These are phyloP conservation scores for Glossophaga mutica DNA, from an alignment of 2,797 vertebrate genomes.

Conservation along the genomic window DNA sequence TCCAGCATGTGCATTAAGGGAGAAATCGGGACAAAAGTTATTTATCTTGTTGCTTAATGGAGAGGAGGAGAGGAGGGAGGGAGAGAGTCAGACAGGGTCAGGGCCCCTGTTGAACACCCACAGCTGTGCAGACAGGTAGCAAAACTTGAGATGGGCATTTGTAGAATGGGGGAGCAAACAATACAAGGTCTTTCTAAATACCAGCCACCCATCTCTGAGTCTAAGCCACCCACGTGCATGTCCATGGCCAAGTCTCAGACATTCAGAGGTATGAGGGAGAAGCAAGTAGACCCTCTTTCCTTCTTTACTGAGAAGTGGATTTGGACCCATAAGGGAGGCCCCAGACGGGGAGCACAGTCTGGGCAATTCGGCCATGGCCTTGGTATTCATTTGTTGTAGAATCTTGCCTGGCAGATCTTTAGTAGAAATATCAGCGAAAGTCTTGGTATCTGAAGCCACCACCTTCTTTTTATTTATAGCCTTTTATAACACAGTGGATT, in stretches of 20 bases:
- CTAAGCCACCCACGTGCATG: not conserved
- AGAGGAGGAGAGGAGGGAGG: not conserved
- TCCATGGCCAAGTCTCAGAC: not conserved
- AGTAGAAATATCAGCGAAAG: not conserved
- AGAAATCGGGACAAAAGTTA: constrained; percentile 30
- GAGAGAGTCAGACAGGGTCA: constrained; percentile 24
- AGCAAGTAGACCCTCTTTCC: not conserved
- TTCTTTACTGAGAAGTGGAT: not conserved
- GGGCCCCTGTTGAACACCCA: not conserved
- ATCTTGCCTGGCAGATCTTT: not conserved
- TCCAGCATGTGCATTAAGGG: constrained; percentile 51
- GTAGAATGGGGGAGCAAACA: not conserved
- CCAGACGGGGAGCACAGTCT: not conserved
- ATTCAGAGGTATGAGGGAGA: not conserved
- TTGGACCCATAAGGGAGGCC: not conserved
- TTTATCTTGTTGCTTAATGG: constrained; percentile 59
- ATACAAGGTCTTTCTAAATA: not conserved
- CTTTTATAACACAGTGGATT: not conserved
- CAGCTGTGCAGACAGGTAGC: constrained; percentile 47
- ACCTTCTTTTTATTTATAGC: not conserved
- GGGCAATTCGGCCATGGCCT: not conserved
- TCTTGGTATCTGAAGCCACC: not conserved
- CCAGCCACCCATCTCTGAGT: not conserved
- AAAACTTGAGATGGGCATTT: not conserved
- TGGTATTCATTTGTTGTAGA: not conserved